Conservation (phyloP, 1,140 invertebrate genomes). For the Glossosoma conforme region DNA sequence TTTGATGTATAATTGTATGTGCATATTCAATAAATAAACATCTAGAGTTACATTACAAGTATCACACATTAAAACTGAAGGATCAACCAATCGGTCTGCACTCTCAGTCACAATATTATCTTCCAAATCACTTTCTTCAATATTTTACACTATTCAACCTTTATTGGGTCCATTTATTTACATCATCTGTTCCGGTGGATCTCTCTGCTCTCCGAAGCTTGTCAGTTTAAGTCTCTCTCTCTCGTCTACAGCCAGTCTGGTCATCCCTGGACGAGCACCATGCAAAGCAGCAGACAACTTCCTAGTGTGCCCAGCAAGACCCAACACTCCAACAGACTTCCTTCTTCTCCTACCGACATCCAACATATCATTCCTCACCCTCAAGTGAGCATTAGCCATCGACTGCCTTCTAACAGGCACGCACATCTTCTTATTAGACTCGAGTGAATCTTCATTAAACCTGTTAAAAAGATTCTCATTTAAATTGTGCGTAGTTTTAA, state of each 20-base stretch:
- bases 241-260: conserved; percentile 21
- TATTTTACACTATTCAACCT: no score
- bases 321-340: background rate
- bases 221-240: conserved; percentile 17
- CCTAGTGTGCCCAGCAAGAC: conserved; percentile 14
- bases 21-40: no score
- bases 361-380: background rate
- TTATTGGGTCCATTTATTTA: background rate
- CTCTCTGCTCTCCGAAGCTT: conserved; percentile 14
- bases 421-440: background rate
- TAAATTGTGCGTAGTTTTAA: background rate
- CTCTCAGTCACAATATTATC: no score
- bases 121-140: no score
- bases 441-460: background rate
- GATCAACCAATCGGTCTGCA: no score
- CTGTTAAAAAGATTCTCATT: no score
- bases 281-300: conserved; percentile 7
- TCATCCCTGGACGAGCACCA: conserved; percentile 2
- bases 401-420: conserved; percentile 5
- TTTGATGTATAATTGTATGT: no score
- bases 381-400: conserved; percentile 3
- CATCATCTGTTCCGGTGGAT: conserved; percentile 7
- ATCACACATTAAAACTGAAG: no score
- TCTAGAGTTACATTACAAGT: no score
- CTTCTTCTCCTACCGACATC: background rate